A percentile compares a stretch with the other conserved stretches of the same genome.
Evolutionary conservation across 1,140 invertebrate species (phyloP).

Genomic region (Calycopis cecrops): DNA sequence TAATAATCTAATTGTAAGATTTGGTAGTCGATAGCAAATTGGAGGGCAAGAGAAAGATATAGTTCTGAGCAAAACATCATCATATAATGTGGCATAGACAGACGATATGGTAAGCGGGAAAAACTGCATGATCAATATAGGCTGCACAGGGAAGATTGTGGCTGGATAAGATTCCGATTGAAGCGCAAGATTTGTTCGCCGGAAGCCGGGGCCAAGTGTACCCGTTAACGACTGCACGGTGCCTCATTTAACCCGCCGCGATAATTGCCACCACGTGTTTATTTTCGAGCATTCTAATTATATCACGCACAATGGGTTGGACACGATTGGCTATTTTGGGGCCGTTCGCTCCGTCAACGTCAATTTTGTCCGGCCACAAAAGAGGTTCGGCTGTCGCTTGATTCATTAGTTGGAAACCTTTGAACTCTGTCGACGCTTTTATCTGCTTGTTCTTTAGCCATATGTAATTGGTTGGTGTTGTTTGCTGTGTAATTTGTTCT

Average conservation of each 20-base stretch:
- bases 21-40: too few species aligned
- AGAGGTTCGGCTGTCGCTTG: constrained; percentile 62
- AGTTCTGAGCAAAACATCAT: too few species aligned
- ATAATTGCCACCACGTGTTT: constrained; percentile 74
- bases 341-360: constrained; percentile 65
- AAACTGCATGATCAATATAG: too few species aligned
- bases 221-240: constrained; percentile 68
- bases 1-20: too few species aligned
- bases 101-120: too few species aligned
- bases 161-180: too few species aligned
- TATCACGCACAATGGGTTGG: constrained; percentile 71
- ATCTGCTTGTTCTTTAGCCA: constrained; percentile 48
- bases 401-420: constrained; percentile 65
- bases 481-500: neutral
- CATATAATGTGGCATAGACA: too few species aligned
- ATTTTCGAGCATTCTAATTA: constrained; percentile 70
- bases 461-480: constrained; percentile 3
- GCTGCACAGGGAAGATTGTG: too few species aligned
- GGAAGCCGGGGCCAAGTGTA: constrained; percentile 54
- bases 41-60: too few species aligned
- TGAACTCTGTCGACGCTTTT: constrained; percentile 51
- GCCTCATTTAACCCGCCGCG: constrained; percentile 72
- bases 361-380: constrained; percentile 64
- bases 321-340: constrained; percentile 70
- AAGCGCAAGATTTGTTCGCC: constrained; percentile 27